These are phyloP conservation scores for Drosophila algonquin DNA, from an alignment of 2,888 invertebrate species.

Conservation along the genomic window DNA sequence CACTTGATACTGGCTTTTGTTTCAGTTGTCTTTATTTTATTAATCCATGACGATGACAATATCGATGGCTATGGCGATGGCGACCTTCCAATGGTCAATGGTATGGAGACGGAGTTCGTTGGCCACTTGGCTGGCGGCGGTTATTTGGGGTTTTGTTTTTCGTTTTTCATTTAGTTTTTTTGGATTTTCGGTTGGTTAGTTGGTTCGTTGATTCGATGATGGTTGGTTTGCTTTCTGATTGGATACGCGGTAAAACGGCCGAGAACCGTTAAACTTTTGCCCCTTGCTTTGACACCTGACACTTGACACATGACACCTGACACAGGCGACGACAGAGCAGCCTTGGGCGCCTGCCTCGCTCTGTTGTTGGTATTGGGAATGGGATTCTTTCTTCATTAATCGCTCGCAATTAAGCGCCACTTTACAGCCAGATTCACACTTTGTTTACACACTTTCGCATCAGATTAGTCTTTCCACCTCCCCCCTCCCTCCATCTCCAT, in stretches of 20 bases:
- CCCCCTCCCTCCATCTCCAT: constrained; percentile 7
- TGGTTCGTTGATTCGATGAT: constrained; percentile 6
- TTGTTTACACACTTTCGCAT: constrained; percentile 20
- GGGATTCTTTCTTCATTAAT: constrained; percentile 76
- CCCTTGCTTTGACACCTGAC: constrained; percentile 57
- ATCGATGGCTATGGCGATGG: not conserved
- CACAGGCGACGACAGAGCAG: constrained; percentile 36
- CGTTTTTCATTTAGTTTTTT: constrained; percentile 26
- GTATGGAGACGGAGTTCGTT: constrained; percentile 40
- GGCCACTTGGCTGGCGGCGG: constrained; percentile 45
- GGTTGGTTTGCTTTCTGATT: constrained; percentile 15
- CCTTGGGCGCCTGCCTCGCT: constrained; percentile 25
- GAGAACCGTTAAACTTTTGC: constrained; percentile 72
- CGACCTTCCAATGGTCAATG: constrained; percentile 47
- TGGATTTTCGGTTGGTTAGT: not conserved
- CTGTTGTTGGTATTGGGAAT: constrained; percentile 24
- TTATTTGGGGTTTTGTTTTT: constrained; percentile 29
- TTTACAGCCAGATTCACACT: constrained; percentile 68
- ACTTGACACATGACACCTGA: constrained; percentile 49
- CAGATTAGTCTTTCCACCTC: not conserved
- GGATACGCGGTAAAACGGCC: constrained; percentile 4
- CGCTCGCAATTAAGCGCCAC: constrained; percentile 76
- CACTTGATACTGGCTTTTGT: constrained; percentile 34
- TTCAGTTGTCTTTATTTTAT: constrained; percentile 14
- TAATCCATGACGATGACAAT: constrained; percentile 1